phyloP scores from a whole-genome alignment of 2,797 vertebrate genomes.

The Balearica regulorum region DNA sequence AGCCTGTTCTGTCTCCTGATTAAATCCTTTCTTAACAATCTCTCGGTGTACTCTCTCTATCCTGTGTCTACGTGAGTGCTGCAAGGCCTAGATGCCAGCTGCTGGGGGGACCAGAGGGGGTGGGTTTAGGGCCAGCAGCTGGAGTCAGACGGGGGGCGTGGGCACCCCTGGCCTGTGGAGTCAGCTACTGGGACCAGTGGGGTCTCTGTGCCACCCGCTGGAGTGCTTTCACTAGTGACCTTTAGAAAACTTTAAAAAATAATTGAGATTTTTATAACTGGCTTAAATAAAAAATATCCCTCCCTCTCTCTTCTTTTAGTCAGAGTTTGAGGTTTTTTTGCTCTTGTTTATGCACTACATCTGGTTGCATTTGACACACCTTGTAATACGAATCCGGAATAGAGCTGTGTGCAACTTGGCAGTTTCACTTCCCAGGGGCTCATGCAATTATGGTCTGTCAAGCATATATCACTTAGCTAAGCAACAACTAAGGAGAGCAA shows the following conservation, averaged over 20 bases:
- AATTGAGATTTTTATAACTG: background rate
- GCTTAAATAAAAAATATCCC: background rate
- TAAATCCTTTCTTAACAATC: background rate
- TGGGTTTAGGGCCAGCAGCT: background rate
- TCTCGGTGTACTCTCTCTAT: background rate
- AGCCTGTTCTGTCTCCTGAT: background rate
- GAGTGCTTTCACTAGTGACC: background rate
- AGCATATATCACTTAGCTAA: conserved; percentile 57
- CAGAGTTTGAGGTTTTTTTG: background rate
- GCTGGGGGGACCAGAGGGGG: background rate
- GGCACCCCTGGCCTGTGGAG: background rate
- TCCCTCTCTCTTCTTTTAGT: background rate
- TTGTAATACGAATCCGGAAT: background rate
- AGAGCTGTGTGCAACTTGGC: conserved; percentile 36
- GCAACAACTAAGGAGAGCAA: conserved; percentile 47
- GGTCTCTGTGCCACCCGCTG: background rate
- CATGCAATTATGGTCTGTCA: conserved; percentile 55
- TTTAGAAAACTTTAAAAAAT: background rate
- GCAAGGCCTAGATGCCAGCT: background rate
- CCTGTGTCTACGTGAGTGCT: background rate
- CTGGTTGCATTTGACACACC: conserved; percentile 32
- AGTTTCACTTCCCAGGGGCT: conserved; percentile 52
- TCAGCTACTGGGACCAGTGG: background rate
- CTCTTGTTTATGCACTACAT: conserved; percentile 13
- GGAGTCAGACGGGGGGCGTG: background rate